Evolutionary conservation across 2,888 invertebrate genomes (phyloP).

Genomic region (Acrobasis repandana): DNA sequence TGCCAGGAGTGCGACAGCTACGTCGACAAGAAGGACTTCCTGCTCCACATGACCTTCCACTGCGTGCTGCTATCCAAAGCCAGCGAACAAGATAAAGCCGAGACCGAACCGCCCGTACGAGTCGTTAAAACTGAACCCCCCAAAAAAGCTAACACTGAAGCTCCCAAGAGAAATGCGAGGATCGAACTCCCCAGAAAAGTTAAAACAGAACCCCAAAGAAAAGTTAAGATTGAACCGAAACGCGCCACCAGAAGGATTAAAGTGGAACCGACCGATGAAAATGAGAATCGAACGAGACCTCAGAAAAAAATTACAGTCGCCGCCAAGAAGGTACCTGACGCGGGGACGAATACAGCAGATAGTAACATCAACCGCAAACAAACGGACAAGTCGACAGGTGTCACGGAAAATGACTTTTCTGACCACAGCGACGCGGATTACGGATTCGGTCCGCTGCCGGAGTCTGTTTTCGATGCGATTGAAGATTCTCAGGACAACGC

Average conservation of each 20-base stretch:
- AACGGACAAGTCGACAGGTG: background rate
- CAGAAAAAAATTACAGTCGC: background rate
- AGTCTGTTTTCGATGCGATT: slow-evolving; percentile 60
- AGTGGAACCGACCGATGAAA: background rate
- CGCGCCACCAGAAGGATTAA: no score
- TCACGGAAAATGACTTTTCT: slow-evolving; percentile 45
- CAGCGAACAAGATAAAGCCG: background rate
- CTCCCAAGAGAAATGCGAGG: background rate
- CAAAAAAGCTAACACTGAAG: background rate
- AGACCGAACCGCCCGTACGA: background rate
- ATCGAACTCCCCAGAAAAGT: no score
- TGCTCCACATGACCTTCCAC: slow-evolving; percentile 66
- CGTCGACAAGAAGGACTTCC: slow-evolving; percentile 54
- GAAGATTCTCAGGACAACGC: slow-evolving; percentile 55
- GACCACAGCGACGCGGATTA: slow-evolving; percentile 54
- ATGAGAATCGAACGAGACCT: background rate
- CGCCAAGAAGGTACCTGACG: background rate
- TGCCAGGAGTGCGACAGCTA: slow-evolving; percentile 67
- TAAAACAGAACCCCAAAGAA: no score
- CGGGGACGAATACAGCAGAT: background rate
- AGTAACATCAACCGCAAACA: background rate
- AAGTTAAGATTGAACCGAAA: no score
- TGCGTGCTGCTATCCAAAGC: slow-evolving; percentile 41
- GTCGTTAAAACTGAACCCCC: background rate
- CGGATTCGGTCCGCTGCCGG: slow-evolving; percentile 52